phyloP scores from a whole-genome alignment of 2,888 invertebrate species.

The Heliconius sara region DNA sequence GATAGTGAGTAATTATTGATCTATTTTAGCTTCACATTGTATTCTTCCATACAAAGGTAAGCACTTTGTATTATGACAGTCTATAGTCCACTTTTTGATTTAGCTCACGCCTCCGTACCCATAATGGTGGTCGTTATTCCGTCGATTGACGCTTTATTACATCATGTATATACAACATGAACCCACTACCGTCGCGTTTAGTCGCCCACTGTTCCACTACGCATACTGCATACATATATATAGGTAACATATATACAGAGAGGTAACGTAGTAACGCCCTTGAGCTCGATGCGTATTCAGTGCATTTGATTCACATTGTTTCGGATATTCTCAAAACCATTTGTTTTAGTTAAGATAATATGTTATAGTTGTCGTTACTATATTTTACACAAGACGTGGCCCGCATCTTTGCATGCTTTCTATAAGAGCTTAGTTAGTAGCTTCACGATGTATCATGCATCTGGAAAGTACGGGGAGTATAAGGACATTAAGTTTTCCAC shows the following conservation, averaged over 20 bases:
- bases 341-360: neutral
- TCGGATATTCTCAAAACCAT: slow-evolving; percentile 9
- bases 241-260: neutral
- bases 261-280: slow-evolving; percentile 29
- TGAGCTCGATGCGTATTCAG: slow-evolving; percentile 39
- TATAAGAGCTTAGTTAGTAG: neutral
- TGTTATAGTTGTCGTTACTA: neutral
- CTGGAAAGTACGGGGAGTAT: neutral
- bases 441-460: no score
- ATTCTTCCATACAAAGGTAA: no score
- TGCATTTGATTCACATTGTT: slow-evolving; percentile 36
- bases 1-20: neutral
- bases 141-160: no score
- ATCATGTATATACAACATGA: neutral
- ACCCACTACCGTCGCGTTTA: neutral
- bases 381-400: neutral
- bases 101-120: no score
- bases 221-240: neutral
- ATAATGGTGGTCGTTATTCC: no score
- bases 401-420: neutral
- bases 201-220: neutral
- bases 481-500: neutral
- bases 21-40: no score
- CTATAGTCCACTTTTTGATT: no score
- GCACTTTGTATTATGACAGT: no score